Evolutionary conservation across 2,888 invertebrate genomes (phyloP).

Genomic region (Seira ritae): DNA sequence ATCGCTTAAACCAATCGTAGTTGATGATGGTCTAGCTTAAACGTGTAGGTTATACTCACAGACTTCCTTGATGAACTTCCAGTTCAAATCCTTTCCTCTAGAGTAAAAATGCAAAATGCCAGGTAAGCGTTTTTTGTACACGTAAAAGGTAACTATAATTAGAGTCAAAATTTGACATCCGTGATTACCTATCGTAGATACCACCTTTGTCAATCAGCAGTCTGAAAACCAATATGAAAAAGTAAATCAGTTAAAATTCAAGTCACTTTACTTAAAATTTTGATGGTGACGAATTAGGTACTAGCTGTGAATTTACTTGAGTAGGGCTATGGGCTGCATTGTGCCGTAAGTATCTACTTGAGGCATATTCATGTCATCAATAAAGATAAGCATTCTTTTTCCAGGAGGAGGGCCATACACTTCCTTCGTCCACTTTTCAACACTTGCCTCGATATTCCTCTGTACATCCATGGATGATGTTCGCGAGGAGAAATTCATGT

Average conservation of each 20-base stretch:
- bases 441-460: constrained; percentile 86
- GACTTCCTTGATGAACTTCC: constrained; percentile 91
- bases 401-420: constrained; percentile 93
- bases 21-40: too few relatives aligned
- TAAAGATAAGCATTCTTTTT: constrained; percentile 91
- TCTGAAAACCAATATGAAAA: neutral
- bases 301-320: constrained; percentile 79
- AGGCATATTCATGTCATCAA: constrained; percentile 98
- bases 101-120: too few relatives aligned
- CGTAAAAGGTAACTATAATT: neutral
- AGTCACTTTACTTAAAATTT: too few relatives aligned
- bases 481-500: constrained; percentile 93
- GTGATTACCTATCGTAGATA: constrained; percentile 82
- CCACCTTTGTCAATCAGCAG: constrained; percentile 92
- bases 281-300: neutral
- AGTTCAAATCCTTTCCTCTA: constrained; percentile 91
- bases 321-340: constrained; percentile 93
- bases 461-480: constrained; percentile 95
- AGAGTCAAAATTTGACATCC: neutral
- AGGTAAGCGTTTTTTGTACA: too few relatives aligned
- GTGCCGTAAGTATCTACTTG: constrained; percentile 85
- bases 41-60: constrained; percentile 76
- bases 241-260: neutral
- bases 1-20: too few relatives aligned
- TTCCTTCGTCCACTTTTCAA: constrained; percentile 94